These are phyloP conservation scores for Onychomys leucogaster DNA, from an alignment of 2,797 vertebrate genomes.

Conservation along the genomic window DNA sequence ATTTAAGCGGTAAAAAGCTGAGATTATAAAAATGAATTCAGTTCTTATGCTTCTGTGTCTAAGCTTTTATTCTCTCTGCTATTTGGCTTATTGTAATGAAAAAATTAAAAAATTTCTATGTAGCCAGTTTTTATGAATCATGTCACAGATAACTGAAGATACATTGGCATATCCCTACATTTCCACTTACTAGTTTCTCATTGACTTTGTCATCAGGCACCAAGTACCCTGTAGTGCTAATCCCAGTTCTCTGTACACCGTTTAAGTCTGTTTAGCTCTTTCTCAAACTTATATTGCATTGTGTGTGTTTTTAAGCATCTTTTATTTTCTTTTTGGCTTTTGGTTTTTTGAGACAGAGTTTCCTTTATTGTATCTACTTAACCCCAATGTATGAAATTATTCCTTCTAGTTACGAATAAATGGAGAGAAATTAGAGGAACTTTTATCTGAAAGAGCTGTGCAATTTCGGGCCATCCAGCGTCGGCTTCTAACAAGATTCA, in stretches of 20 bases:
- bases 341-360: background rate
- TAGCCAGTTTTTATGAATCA: background rate
- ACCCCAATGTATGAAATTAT: conserved; percentile 74
- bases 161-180: background rate
- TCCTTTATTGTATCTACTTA: conserved; percentile 23
- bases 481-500: conserved; percentile 95
- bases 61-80: background rate
- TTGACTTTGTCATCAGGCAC: background rate
- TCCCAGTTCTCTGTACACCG: background rate
- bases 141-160: background rate
- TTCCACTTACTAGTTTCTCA: background rate
- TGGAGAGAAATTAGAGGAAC: conserved; percentile 93
- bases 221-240: conserved; percentile 1
- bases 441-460: conserved; percentile 95
- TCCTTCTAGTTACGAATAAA: conserved; percentile 92
- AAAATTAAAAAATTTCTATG: background rate
- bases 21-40: conserved; percentile 32
- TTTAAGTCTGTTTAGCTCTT: background rate
- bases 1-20: background rate
- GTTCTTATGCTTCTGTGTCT: conserved; percentile 24
- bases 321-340: background rate
- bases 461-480: conserved; percentile 98
- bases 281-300: background rate
- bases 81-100: conserved; percentile 17
- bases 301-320: background rate